A percentile compares a stretch with the other conserved stretches of the same genome.
These are phyloP conservation scores for Pollenia labialis DNA, from an alignment of 2,888 invertebrate species.

Conservation along the genomic window DNA sequence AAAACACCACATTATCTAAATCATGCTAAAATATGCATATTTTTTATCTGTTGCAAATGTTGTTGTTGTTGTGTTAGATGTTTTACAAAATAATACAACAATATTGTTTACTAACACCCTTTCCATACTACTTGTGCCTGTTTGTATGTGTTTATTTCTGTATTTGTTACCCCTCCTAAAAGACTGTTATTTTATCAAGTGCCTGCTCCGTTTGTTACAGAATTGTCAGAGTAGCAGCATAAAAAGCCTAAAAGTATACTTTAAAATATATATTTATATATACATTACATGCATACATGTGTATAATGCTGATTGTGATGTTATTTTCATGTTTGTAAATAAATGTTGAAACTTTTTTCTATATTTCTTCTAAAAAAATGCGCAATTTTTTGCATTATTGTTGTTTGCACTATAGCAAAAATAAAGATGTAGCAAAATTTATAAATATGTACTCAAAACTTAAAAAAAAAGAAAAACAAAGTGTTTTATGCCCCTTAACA, in stretches of 20 bases:
- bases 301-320: slow-evolving; percentile 56
- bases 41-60: slow-evolving; percentile 50
- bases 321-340: slow-evolving; percentile 64
- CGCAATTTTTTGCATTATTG: slow-evolving; percentile 61
- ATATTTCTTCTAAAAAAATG: slow-evolving; percentile 40
- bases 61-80: slow-evolving; percentile 20
- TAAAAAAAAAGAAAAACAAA: slow-evolving; percentile 18
- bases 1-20: slow-evolving; percentile 62
- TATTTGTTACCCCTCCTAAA: slow-evolving; percentile 7
- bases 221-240: slow-evolving; percentile 10
- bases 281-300: slow-evolving; percentile 1
- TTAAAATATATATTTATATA: not conserved
- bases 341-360: slow-evolving; percentile 25
- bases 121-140: slow-evolving; percentile 19
- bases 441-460: slow-evolving; percentile 35
- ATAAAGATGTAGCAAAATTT: slow-evolving; percentile 52
- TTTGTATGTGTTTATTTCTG: not conserved
- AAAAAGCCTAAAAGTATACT: slow-evolving; percentile 57
- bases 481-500: slow-evolving; percentile 45
- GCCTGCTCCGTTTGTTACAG: slow-evolving; percentile 39
- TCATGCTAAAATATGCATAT: slow-evolving; percentile 61
- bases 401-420: slow-evolving; percentile 49
- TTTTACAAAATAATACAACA: slow-evolving; percentile 42
- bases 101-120: slow-evolving; percentile 43
- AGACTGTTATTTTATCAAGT: slow-evolving; percentile 60